A percentile compares a stretch with the other conserved stretches of the same genome.
These are phyloP conservation scores for Spilarctia lutea DNA, from an alignment of 2,888 invertebrate species.

Conservation along the genomic window DNA sequence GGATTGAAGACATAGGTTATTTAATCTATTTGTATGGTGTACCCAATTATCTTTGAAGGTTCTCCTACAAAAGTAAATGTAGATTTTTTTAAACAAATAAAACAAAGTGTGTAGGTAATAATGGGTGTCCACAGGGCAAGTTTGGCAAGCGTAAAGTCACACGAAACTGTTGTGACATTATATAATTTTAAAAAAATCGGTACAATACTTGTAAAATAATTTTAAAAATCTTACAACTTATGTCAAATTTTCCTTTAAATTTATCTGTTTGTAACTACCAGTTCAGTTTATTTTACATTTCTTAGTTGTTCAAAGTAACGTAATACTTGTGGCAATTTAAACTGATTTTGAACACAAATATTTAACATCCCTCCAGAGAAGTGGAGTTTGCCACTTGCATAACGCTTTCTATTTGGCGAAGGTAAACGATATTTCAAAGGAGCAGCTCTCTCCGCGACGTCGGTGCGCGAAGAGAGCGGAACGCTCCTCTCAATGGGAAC, in stretches of 20 bases:
- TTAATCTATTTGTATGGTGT: neutral
- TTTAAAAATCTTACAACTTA: neutral
- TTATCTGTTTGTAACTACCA: neutral
- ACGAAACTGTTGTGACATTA: no score
- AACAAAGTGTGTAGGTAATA: no score
- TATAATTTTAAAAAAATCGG: no score
- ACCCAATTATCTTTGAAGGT: neutral
- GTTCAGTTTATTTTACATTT: neutral
- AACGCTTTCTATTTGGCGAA: neutral
- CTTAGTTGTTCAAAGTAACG: neutral
- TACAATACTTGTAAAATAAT: neutral
- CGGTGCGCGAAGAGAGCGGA: neutral
- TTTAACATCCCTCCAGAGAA: neutral
- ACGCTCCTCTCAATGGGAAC: neutral
- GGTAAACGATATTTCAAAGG: conserved; percentile 3
- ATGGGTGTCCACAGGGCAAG: no score
- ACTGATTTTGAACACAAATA: neutral
- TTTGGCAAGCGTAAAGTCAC: no score
- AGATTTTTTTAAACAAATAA: no score
- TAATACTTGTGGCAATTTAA: neutral
- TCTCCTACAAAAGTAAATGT: neutral
- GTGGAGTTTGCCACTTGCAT: neutral
- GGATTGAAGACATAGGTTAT: neutral
- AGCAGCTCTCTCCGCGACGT: neutral
- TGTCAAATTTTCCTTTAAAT: neutral